Conservation (phyloP, 2,113 vertebrate genomes). For the Phylloscopus whistleri region DNA sequence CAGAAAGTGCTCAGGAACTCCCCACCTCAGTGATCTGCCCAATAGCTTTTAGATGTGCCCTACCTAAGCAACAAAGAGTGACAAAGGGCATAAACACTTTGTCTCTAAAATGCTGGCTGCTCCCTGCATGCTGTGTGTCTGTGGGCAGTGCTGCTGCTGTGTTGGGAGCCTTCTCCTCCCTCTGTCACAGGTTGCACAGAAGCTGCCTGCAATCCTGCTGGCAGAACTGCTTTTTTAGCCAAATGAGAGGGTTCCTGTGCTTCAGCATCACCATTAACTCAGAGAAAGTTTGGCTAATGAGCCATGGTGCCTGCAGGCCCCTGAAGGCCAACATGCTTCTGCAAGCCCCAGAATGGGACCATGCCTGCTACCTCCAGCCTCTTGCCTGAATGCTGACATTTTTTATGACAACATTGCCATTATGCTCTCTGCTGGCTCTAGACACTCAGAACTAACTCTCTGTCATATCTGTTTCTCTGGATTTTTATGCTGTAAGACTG, state of each 20-base stretch:
- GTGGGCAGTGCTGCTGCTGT: not conserved
- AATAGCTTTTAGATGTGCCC: not conserved
- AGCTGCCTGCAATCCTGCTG: not conserved
- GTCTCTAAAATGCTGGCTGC: not conserved
- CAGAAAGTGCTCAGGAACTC: not conserved
- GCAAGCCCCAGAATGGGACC: not conserved
- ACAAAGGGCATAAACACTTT: not conserved
- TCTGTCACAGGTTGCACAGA: not conserved
- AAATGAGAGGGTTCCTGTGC: not conserved
- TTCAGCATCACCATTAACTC: not conserved
- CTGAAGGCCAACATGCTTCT: not conserved
- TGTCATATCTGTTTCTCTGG: not conserved
- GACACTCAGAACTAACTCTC: not conserved
- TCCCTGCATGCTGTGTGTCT: not conserved
- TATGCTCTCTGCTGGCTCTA: not conserved
- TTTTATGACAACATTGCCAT: not conserved
- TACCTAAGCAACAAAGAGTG: rapidly evolving
- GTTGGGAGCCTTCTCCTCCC: not conserved
- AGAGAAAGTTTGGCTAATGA: not conserved
- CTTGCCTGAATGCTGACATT: not conserved
- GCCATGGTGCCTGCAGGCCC: not conserved
- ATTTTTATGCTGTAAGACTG: not conserved
- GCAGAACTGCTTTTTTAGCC: not conserved
- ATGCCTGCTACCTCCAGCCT: not conserved
- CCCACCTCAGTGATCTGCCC: not conserved